Evolutionary conservation across 1,140 invertebrate species (phyloP), one percentile per base, ranked within the genome.

Genomic region (Drosophila kurseongensis): DNA sequence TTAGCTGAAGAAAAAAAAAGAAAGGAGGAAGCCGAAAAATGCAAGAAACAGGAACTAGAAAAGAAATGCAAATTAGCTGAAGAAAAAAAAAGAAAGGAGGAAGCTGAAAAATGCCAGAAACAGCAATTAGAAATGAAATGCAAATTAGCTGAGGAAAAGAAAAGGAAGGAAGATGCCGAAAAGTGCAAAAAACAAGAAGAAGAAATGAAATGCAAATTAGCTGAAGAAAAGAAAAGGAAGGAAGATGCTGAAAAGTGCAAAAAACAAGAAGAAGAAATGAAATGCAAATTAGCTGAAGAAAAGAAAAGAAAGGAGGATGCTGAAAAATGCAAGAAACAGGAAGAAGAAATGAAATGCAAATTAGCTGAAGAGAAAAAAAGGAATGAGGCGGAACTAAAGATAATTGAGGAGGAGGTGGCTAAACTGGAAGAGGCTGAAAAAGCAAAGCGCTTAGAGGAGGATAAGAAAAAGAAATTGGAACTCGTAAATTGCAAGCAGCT

Each of bases 391-490:
- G 12, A 44, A 14, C 38, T 54, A 0, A 66, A 54, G 23, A 12
- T 54, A 4, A 32, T 52, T 6, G 14, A 67, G 14, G 66, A 45
- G 50, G 66, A 54, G 23, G 9, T 18, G 2, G 41, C 12, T 5
- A 55, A 67, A 16, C 2, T 47, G 5, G 13, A 55, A 52, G 48
- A 42, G 0, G 50, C 23, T 7, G 35, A 55, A 9, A 27, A 44
- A 8, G 62, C 41, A 0, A 55, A 56, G 61, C 38, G 27, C 2
- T n/a, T 9, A 7, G 27, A 41, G 41, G 23, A 32, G 13, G 42
- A 68, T 8, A 18, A 40, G 8, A 41, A 51, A 14, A 52, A 50
- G 13, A 29, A 51, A n/a, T 18, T 2, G 1, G 68, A 75, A 2
- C 8, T 65, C 0, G 35, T 9, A 23, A 69, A 58, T 5, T 57